Percentiles rank a stretch among this genome's conserved stretches.
Evolutionary conservation across 2,888 invertebrate species (phyloP).

Genomic region (Tinea pellionella): DNA sequence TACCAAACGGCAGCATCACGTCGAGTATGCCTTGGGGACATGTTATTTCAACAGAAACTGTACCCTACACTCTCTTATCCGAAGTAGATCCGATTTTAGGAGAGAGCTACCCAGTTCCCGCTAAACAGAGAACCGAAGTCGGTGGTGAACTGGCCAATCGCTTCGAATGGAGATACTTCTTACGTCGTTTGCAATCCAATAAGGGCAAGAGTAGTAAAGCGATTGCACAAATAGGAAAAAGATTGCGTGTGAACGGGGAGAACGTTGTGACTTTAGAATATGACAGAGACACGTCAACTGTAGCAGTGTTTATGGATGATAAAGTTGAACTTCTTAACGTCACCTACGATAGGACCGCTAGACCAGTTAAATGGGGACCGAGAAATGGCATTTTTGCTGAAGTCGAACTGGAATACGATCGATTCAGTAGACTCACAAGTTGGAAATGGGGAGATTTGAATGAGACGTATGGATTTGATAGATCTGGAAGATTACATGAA

Average conservation of each 20-base stretch:
- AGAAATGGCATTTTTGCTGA: slow-evolving; percentile 88
- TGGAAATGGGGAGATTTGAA: slow-evolving; percentile 95
- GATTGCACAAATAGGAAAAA: slow-evolving; percentile 86
- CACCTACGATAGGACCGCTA: slow-evolving; percentile 85
- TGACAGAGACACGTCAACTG: slow-evolving; percentile 86
- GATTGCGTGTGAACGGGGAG: slow-evolving; percentile 90
- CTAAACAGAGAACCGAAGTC: slow-evolving; percentile 89
- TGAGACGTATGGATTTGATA: slow-evolving; percentile 91
- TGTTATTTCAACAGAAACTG: slow-evolving; percentile 87
- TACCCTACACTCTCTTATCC: slow-evolving; percentile 90
- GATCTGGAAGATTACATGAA: slow-evolving; percentile 89
- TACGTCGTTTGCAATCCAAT: slow-evolving; percentile 77
- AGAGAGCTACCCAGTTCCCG: slow-evolving; percentile 91
- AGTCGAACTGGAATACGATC: slow-evolving; percentile 91
- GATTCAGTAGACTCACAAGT: slow-evolving; percentile 87
- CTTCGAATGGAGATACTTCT: slow-evolving; percentile 96
- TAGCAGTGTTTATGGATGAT: slow-evolving; percentile 89
- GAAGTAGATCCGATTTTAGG: slow-evolving; percentile 89
- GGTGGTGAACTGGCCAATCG: slow-evolving; percentile 91
- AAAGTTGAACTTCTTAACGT: slow-evolving; percentile 87
- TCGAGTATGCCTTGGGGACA: slow-evolving; percentile 89
- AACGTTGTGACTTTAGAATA: slow-evolving; percentile 92
- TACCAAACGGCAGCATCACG: slow-evolving; percentile 86
- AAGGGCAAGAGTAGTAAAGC: slow-evolving; percentile 73
- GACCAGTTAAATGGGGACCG: slow-evolving; percentile 88